These are phyloP conservation scores for Thymelicus acteon DNA, from an alignment of 2,888 invertebrate species.

Conservation along the genomic window DNA sequence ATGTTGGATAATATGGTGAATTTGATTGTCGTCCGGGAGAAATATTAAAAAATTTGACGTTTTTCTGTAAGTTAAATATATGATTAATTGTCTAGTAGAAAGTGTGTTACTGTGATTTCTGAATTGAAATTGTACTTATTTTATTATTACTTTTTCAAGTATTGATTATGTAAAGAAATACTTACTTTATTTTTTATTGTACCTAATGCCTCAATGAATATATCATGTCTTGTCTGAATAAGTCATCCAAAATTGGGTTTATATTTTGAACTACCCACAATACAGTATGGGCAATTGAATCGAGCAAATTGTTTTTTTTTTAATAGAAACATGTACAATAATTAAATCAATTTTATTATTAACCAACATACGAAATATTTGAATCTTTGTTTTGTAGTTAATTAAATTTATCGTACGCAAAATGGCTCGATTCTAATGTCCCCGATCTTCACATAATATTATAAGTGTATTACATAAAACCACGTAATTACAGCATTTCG, in stretches of 20 bases:
- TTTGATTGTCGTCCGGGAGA: constrained; percentile 13
- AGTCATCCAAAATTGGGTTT: background rate
- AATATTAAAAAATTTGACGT: constrained; percentile 4
- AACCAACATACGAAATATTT: too few relatives aligned
- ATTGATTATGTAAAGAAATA: background rate
- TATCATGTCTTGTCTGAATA: background rate
- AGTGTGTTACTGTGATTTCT: constrained; percentile 29
- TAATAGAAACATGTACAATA: too few relatives aligned
- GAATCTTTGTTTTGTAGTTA: too few relatives aligned
- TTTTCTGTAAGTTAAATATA: constrained; percentile 16
- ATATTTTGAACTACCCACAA: background rate
- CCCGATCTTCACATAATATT: too few relatives aligned
- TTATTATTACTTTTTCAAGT: background rate
- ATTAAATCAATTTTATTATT: too few relatives aligned
- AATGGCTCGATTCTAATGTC: too few relatives aligned
- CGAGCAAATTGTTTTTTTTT: too few relatives aligned
- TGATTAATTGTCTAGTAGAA: background rate
- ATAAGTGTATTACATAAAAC: background rate
- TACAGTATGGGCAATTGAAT: too few relatives aligned
- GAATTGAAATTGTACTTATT: constrained; percentile 14
- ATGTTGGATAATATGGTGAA: background rate
- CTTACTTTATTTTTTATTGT: background rate
- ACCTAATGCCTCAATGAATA: constrained; percentile 1
- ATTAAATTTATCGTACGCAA: too few relatives aligned
- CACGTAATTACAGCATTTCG: constrained; percentile 2